phyloP scores from a whole-genome alignment of 2,797 vertebrate genomes.

The Coranthus polyacanthus region DNA sequence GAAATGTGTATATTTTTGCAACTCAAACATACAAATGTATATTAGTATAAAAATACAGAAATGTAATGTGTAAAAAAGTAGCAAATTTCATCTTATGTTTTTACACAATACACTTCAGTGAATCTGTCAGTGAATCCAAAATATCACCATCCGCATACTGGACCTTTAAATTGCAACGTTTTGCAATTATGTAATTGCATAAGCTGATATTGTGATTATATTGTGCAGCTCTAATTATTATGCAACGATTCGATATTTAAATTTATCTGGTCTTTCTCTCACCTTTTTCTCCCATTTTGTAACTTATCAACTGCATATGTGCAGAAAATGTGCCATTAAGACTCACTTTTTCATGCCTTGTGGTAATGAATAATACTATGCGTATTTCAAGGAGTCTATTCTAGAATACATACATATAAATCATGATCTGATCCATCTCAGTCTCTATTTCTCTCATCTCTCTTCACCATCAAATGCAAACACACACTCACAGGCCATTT shows the following conservation, averaged over 20 bases:
- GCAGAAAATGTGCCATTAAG: not conserved
- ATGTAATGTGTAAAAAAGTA: too few relatives aligned
- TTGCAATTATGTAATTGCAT: too few relatives aligned
- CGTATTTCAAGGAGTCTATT: slow-evolving; percentile 36
- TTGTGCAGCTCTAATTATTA: too few relatives aligned
- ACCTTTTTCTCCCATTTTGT: slow-evolving; percentile 4
- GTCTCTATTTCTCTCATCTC: slow-evolving; percentile 31
- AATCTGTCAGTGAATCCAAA: too few relatives aligned
- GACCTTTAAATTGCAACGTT: too few relatives aligned
- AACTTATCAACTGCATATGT: not conserved
- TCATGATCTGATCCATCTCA: slow-evolving; percentile 52
- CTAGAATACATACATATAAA: slow-evolving; percentile 55
- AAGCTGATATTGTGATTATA: too few relatives aligned
- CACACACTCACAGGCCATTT: slow-evolving; percentile 46
- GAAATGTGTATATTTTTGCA: too few relatives aligned
- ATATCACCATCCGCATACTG: too few relatives aligned
- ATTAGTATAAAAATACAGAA: too few relatives aligned
- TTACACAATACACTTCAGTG: too few relatives aligned
- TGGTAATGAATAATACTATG: slow-evolving; percentile 39
- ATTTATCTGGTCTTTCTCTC: slow-evolving; percentile 16
- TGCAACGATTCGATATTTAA: slow-evolving; percentile 8
- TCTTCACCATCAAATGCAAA: slow-evolving; percentile 41
- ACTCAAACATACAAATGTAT: too few relatives aligned
- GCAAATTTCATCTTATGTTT: too few relatives aligned
- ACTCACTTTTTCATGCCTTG: slow-evolving; percentile 16